Evolutionary conservation across 2,888 invertebrate genomes (phyloP).

Genomic region (Thysanoteuthis rhombus): DNA sequence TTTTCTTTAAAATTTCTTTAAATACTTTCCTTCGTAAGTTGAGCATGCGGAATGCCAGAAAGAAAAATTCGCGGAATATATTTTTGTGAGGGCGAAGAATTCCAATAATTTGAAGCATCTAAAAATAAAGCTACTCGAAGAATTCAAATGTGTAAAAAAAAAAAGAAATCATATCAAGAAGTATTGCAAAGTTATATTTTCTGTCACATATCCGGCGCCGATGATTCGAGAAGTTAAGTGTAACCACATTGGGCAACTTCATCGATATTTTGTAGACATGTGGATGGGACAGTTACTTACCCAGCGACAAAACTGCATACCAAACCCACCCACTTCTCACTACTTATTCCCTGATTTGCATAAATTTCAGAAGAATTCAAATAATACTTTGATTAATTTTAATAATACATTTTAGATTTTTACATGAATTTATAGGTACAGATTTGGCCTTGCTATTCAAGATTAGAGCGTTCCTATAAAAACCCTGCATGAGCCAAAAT

Average conservation of each 20-base stretch:
- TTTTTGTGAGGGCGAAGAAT: neutral
- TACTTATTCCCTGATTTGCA: no score
- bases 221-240: neutral
- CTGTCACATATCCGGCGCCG: neutral
- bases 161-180: neutral
- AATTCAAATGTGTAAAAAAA: neutral
- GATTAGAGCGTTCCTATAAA: no score
- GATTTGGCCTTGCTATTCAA: no score
- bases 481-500: no score
- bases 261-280: neutral
- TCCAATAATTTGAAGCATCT: neutral
- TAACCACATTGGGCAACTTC: neutral
- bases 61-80: neutral
- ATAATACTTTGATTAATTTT: no score
- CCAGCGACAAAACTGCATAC: neutral
- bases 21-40: neutral
- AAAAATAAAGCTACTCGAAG: neutral
- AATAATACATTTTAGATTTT: no score
- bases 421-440: no score
- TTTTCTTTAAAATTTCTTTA: no score
- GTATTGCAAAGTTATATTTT: neutral
- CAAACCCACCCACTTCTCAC: no score
- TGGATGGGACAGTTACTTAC: neutral
- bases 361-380: no score
- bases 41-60: neutral